Evolutionary conservation across 2,888 invertebrate species (phyloP), one percentile per base, ranked within the genome.

Genomic region (Eupelmus urozonus): DNA sequence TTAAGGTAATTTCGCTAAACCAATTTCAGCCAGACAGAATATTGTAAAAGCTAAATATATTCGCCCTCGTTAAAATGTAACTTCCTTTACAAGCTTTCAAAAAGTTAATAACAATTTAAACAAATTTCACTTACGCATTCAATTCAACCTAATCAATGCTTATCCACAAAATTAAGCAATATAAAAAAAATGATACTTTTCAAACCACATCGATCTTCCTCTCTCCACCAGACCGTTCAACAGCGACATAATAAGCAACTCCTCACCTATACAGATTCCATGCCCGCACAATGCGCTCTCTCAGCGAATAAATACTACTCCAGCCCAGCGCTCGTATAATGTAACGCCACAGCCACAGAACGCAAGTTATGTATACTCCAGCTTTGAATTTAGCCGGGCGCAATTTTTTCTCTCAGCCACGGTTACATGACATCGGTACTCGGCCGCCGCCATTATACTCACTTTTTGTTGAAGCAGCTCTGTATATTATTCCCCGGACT

Each of bases 331-430:
- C 16, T 13, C 13, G 16, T 45, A 45, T 13, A 45, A 45, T 45
- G 16, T 13, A 34, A 34, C 34, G 9, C 5, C 34, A 13, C 13
- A 16, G 45, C 16, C 45, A 45, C 45, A 40, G 9, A 40, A 18
- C 13, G 45, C 45, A 1, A 66, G 66, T 66, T 66, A 53, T 53
- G 53, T 4, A 51, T 65, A n/a, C n/a, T 65, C 51, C 51, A 27
- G 65, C 65, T 49, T 65, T 65, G 65, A 66, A 66, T 66, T 66
- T 34, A 20, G 5, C 23, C 53, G 13, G 11, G 27, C 51, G 13
- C 66, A 23, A 51, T 5, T 45, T 13, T 45, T 23, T 27, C 27
- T 27, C 16, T n/a, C 20, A 16, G 34, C 51, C 20, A 20, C 53
- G 9, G 40, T 34, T 42, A 34, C 45, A 65, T 66, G 34, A 53